Conservation (phyloP, 2,888 invertebrate genomes). For the Osmoderma eremita region DNA sequence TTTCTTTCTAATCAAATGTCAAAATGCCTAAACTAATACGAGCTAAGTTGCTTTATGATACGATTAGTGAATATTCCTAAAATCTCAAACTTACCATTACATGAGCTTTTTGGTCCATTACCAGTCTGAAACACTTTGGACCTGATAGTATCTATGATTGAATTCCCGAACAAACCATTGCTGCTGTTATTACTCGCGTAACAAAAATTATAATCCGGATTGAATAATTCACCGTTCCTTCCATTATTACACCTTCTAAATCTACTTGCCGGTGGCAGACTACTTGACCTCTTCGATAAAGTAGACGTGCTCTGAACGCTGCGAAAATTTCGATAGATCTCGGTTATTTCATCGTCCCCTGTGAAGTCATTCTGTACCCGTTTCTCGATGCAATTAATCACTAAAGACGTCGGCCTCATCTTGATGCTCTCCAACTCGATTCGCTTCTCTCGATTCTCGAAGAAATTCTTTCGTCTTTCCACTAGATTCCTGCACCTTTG, state of each 20-base stretch:
- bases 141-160: slow-evolving; percentile 46
- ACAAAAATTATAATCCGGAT: slow-evolving; percentile 43
- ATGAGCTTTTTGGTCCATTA: neutral
- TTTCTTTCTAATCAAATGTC: too few species aligned
- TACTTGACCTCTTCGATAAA: slow-evolving; percentile 36
- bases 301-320: slow-evolving; percentile 39
- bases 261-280: slow-evolving; percentile 34
- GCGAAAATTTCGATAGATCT: slow-evolving; percentile 38
- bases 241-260: slow-evolving; percentile 2
- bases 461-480: slow-evolving; percentile 35
- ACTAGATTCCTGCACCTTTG: slow-evolving; percentile 14
- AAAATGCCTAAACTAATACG: too few species aligned
- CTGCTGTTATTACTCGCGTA: slow-evolving; percentile 20
- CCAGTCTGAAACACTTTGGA: slow-evolving; percentile 42
- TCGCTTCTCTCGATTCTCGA: slow-evolving; percentile 36
- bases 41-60: too few species aligned
- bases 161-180: slow-evolving; percentile 22
- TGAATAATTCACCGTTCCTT: slow-evolving; percentile 41
- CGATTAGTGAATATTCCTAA: too few species aligned
- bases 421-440: slow-evolving; percentile 21
- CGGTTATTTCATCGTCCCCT: slow-evolving; percentile 20
- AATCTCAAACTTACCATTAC: slow-evolving; percentile 22
- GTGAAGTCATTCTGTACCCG: slow-evolving; percentile 16
- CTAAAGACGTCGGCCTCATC: slow-evolving; percentile 14
- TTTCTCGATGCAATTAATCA: slow-evolving; percentile 20